Evolutionary conservation across 2,797 vertebrate genomes (phyloP).

Genomic region (Staurois parvus): DNA sequence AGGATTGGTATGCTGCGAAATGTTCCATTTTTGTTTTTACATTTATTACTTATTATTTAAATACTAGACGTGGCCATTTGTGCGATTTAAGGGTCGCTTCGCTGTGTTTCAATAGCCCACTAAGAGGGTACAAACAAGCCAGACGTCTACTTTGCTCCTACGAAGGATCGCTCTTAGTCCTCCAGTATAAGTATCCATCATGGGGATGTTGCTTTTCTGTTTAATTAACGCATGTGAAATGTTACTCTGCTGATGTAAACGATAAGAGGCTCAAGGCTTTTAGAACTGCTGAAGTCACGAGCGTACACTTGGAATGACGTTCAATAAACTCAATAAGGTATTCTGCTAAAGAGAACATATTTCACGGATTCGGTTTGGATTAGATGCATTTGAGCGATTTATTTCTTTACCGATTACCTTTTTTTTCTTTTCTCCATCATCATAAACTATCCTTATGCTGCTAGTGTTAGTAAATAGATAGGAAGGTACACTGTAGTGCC

Average conservation of each 20-base stretch:
- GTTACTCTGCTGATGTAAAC: slow-evolving; percentile 21
- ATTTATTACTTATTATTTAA: too few relatives aligned
- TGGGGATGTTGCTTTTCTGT: slow-evolving; percentile 1
- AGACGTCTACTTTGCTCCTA: not conserved
- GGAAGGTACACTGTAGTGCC: too few relatives aligned
- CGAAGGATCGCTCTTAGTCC: not conserved
- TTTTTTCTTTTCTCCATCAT: too few relatives aligned
- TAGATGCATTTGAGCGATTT: not conserved
- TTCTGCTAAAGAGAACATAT: slow-evolving; percentile 13
- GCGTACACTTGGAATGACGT: slow-evolving; percentile 21
- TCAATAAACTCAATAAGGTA: slow-evolving; percentile 35
- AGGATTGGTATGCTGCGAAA: too few relatives aligned
- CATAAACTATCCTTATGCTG: too few relatives aligned
- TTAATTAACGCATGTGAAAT: slow-evolving; percentile 27
- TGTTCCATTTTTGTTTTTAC: too few relatives aligned
- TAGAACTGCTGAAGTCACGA: slow-evolving; percentile 31
- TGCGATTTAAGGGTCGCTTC: not conserved
- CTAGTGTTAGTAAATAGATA: too few relatives aligned
- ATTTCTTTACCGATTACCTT: not conserved
- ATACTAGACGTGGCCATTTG: not conserved
- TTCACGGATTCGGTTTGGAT: not conserved
- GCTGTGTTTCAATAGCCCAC: not conserved
- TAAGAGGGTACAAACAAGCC: not conserved
- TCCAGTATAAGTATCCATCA: not conserved
- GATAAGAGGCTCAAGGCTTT: slow-evolving; percentile 19